Conservation (phyloP, 2,797 vertebrate genomes). For the Nannoperca obscura region DNA sequence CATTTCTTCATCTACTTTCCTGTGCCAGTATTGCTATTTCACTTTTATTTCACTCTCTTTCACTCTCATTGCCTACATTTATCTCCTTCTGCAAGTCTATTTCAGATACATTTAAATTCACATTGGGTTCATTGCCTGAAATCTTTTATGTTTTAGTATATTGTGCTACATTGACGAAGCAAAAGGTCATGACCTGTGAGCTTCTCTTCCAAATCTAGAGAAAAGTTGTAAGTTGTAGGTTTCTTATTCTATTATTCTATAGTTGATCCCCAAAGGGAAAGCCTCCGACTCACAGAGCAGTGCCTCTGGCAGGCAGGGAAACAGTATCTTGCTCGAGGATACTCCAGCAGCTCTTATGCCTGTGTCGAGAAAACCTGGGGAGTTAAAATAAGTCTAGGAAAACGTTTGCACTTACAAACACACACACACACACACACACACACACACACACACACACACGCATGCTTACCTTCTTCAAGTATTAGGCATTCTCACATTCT, state of each 20-base stretch:
- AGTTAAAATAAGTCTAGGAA: conserved; percentile 20
- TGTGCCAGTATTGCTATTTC: conserved; percentile 23
- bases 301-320: conserved; percentile 40
- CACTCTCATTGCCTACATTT: neutral
- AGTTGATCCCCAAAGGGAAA: conserved; percentile 40
- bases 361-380: conserved; percentile 14
- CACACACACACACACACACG: neutral
- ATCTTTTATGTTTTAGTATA: neutral
- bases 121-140: neutral
- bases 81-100: conserved; percentile 12
- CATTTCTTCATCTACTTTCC: conserved; percentile 28
- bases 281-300: conserved; percentile 27
- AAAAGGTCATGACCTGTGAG: conserved; percentile 33
- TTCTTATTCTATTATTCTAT: conserved; percentile 26
- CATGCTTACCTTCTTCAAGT: conserved; percentile 2
- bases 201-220: conserved; percentile 20
- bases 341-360: conserved; percentile 24
- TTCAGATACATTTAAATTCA: conserved; percentile 27
- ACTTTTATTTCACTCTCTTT: conserved; percentile 9
- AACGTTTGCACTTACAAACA: neutral
- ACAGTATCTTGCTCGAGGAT: conserved; percentile 42
- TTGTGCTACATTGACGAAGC: conserved; percentile 29
- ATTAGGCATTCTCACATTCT: neutral
- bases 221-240: conserved; percentile 16
- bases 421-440: neutral